Base-by-base conservation (phyloP, 2,888 invertebrate genomes). In the Hydrotaea cyrtoneurina region DNA sequence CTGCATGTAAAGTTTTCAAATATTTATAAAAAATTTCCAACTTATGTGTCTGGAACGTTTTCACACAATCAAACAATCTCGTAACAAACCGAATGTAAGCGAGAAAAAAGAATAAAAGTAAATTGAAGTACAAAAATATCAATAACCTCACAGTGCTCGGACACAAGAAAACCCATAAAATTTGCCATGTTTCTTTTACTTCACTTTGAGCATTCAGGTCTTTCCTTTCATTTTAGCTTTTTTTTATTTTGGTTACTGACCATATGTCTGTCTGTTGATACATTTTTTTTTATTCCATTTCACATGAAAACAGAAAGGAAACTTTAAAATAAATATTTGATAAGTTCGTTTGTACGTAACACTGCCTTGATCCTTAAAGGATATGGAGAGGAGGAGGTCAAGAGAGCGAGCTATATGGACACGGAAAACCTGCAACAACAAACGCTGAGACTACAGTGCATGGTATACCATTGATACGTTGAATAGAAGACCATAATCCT, bases 251-350 rank as follows among this genome's bases (percentile, higher is more conserved):
- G 8, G 31, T 50, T 23, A 59, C 71, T 53, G 62, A 64, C 59
- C 73, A 74, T 74, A 77, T 83, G 83, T 39, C 3, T 36, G 15
- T 55, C 71, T 72, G 17, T n/a, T 55, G 31, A 59, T 39, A 39
- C 1, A 8, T 39, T 69, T 71, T 31, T n/a, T n/a, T n/a, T n/a
- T n/a, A n/a, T n/a, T n/a, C n/a, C 50, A 46, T 31, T 72, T 69
- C 36, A 66, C 66, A 66, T 69, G 23, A 46, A n/a, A 36, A 15
- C 66, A 39, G 5, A 31, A n/a, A 73, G 59, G 26, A 62, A 76
- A 73, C 26, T 71, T 71, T 83, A 71, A 79, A 76, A 76, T 81
- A 76, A 84, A 81, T 79, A 84, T 81, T 78, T 78, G 75, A 81
- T 78, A 78, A 76, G 69, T 64, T 81, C 46, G 46, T 69, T 23